phyloP scores from a whole-genome alignment of 53 echinoderm and acorn worm species.

The Mesocentrotus franciscanus region DNA sequence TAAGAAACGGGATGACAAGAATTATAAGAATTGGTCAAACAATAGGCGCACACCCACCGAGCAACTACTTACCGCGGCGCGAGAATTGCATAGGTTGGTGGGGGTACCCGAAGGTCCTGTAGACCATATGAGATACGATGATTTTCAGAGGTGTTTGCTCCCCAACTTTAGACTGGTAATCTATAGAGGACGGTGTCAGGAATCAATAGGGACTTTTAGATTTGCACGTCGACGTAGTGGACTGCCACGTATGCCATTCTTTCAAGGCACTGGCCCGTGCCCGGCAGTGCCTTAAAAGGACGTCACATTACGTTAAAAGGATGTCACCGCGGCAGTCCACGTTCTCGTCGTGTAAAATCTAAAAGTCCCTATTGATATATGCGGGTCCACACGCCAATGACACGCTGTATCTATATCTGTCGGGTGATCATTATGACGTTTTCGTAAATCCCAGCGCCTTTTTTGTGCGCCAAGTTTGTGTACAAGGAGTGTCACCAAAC shows the following conservation, averaged over 20 bases:
- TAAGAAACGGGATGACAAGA: neutral
- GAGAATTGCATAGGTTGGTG: neutral
- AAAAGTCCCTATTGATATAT: too few species aligned
- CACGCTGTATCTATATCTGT: neutral
- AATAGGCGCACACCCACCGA: too few species aligned
- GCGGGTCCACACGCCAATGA: too few species aligned
- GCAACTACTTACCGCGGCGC: neutral
- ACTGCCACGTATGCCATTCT: too few species aligned
- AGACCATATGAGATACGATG: neutral
- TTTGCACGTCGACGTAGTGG: too few species aligned
- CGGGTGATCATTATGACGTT: neutral
- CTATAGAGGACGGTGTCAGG: neutral
- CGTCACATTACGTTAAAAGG: too few species aligned
- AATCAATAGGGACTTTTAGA: too few species aligned
- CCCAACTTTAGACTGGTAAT: neutral
- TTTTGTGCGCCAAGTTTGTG: neutral
- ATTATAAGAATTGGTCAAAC: too few species aligned
- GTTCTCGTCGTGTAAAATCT: too few species aligned
- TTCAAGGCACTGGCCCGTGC: too few species aligned
- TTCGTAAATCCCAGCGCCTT: neutral
- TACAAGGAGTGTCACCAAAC: neutral
- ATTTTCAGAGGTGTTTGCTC: neutral
- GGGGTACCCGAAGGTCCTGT: constrained; percentile 26
- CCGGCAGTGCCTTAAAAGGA: too few species aligned
- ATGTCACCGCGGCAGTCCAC: too few species aligned